phyloP scores from a whole-genome alignment of 2,888 invertebrate genomes.

The Troilus luridus region DNA sequence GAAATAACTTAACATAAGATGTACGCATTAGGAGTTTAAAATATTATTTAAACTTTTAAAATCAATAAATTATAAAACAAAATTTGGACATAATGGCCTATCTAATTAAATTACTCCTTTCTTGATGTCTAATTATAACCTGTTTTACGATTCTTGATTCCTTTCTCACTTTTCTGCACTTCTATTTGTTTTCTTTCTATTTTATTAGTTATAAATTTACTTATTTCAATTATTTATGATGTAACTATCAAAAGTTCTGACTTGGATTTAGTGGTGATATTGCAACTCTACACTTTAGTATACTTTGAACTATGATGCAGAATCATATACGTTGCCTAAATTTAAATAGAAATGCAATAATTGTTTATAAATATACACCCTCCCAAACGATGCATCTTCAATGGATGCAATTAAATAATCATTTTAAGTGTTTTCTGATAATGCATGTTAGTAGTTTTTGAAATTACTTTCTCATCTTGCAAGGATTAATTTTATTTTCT shows the following conservation, averaged over 20 bases:
- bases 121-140: not conserved
- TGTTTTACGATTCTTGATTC: not conserved
- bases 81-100: too few relatives aligned
- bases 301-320: constrained; percentile 18
- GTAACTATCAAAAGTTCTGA: not conserved
- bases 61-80: too few relatives aligned
- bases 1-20: too few relatives aligned
- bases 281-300: not conserved
- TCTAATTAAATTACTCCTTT: too few relatives aligned
- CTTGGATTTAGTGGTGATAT: not conserved
- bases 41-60: too few relatives aligned
- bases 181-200: not conserved
- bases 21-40: too few relatives aligned
- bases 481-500: too few relatives aligned
- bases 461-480: too few relatives aligned
- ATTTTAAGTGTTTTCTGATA: too few relatives aligned
- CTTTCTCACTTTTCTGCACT: not conserved
- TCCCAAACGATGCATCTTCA: too few relatives aligned
- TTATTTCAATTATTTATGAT: not conserved
- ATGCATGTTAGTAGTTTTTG: too few relatives aligned
- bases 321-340: not conserved
- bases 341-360: not conserved
- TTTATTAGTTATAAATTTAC: not conserved
- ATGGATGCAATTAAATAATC: too few relatives aligned
- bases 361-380: not conserved